Conservation (phyloP, 2,888 invertebrate genomes). For the Arrhopalites spinosus region DNA sequence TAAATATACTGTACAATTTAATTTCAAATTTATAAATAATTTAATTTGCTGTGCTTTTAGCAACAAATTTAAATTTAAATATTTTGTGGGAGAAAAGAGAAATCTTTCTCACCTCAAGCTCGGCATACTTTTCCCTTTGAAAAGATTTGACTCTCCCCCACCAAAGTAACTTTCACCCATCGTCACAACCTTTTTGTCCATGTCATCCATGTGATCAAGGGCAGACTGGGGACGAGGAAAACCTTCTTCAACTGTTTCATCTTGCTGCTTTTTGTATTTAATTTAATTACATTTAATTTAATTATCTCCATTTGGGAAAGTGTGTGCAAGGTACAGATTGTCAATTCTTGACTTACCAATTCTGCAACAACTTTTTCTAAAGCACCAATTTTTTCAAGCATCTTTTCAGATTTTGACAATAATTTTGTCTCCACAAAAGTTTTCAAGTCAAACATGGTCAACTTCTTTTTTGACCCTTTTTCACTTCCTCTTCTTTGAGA, state of each 20-base stretch:
- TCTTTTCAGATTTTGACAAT: slow-evolving; percentile 87
- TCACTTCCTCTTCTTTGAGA: slow-evolving; percentile 72
- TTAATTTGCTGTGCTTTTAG: no score
- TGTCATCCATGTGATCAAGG: slow-evolving; percentile 59
- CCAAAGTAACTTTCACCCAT: slow-evolving; percentile 60
- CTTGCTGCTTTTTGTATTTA: slow-evolving; percentile 61
- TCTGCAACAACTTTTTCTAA: slow-evolving; percentile 34
- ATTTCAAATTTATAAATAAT: no score
- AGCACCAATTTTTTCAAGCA: slow-evolving; percentile 80
- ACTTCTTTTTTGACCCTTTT: slow-evolving; percentile 75
- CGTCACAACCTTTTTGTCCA: slow-evolving; percentile 44
- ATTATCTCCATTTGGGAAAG: no score
- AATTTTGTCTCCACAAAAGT: slow-evolving; percentile 91
- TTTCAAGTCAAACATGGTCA: slow-evolving; percentile 89
- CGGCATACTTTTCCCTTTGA: slow-evolving; percentile 96
- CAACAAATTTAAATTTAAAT: no score
- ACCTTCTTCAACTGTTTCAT: slow-evolving; percentile 69
- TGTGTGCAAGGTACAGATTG: no score
- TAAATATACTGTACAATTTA: no score
- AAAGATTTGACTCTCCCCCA: slow-evolving; percentile 69
- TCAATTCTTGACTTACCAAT: background rate
- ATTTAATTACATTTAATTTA: no score
- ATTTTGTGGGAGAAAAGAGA: no score
- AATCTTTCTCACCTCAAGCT: slow-evolving; percentile 93
- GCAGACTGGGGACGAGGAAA: slow-evolving; percentile 73